Base-by-base conservation (phyloP, 2,113 vertebrate genomes). In the Orientallactaga bullata region DNA sequence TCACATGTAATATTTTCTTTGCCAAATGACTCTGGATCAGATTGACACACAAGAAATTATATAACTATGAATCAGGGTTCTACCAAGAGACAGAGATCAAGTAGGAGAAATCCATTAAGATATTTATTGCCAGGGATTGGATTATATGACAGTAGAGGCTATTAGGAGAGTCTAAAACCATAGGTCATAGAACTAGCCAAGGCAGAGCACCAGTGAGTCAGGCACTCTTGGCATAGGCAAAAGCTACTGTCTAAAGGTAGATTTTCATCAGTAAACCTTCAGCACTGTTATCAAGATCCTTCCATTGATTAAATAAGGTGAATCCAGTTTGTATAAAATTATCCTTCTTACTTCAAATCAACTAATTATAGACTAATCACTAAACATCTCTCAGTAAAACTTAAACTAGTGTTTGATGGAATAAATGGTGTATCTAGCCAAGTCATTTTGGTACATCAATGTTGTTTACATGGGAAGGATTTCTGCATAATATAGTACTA, bases 141-240 rank as follows among this genome's bases (percentile, higher is more conserved):
- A 30, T n/a, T 32, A 7, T 11, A 5, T 63, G n/a, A 32, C 63
- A 30, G 24, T 15, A 21, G 9, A 10, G 17, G 1, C 61, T 78
- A 5, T 17, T 28, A 24, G 39, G 17, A 58, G 88, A 47, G 42
- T 51, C 16, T 26, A 16, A 78, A 55, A 30, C 42, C 23, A 21
- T 5, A 30, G 26, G 17, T 2, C 16, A 16, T 39, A 24, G 9
- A 30, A 35, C 32, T 7, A 42, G 51, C 10, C 9, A 65, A n/a
- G 3, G 39, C 13, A n/a, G 37, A 9, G 12, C 30, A 10, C 13
- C n/a, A 39, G 71, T 6, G n/a, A 23, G 35, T 7, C 10, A 28
- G 32, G 8, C 32, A n/a, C 28, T 69, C 18, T 68, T 2, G 5
- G 24, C 3, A 2, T 2, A 2, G 9, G 4, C 42, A 8, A 1